Conservation (phyloP, 2,113 vertebrate species). For the Chionodraco myersi region DNA sequence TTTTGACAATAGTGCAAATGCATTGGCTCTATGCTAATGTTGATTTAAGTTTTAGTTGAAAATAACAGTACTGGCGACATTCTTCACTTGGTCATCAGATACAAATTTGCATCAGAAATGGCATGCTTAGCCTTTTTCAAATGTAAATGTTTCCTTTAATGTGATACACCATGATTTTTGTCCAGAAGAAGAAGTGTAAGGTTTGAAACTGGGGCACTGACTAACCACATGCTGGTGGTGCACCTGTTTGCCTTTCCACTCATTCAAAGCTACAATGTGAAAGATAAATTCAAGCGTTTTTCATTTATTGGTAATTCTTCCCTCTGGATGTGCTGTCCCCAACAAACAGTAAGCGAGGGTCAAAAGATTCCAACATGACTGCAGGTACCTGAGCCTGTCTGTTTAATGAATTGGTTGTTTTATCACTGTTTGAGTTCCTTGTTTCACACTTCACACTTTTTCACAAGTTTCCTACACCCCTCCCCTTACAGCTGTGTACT, state of each 20-base stretch:
- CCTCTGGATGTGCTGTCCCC: neutral
- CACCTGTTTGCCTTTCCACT: neutral
- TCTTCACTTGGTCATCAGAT: too few relatives aligned
- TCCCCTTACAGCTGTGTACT: conserved; percentile 8
- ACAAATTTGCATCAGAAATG: too few relatives aligned
- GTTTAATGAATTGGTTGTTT: neutral
- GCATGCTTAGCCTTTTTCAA: too few relatives aligned
- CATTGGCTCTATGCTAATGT: too few relatives aligned
- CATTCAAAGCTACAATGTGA: neutral
- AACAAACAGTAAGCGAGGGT: neutral
- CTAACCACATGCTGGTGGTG: neutral
- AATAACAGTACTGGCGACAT: too few relatives aligned
- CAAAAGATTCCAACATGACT: neutral
- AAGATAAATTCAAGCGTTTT: neutral
- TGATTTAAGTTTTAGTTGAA: too few relatives aligned
- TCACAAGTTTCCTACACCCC: neutral
- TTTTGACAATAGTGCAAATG: too few relatives aligned
- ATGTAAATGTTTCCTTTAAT: too few relatives aligned
- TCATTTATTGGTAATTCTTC: neutral
- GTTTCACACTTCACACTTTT: neutral
- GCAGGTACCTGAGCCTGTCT: neutral
- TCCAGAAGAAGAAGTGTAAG: too few relatives aligned
- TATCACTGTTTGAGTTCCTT: conserved; percentile 1
- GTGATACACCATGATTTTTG: too few relatives aligned
- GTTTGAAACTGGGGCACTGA: too few relatives aligned